Conservation (phyloP, 2,113 vertebrate species). For the Varanus komodoensis region DNA sequence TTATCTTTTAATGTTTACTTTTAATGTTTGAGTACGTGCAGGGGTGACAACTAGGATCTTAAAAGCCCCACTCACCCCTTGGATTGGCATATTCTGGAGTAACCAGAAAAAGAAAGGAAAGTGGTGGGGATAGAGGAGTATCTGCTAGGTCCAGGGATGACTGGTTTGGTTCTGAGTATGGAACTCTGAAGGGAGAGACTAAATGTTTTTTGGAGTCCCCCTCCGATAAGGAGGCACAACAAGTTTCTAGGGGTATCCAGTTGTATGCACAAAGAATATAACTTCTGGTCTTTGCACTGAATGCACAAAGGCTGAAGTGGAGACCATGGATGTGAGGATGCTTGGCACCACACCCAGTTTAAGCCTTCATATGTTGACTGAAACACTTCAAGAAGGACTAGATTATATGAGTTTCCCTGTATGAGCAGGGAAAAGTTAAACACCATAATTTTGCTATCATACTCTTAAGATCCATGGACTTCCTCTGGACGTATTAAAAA, state of each 20-base stretch:
- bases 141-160: no score
- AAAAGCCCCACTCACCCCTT: no score
- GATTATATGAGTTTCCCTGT: neutral
- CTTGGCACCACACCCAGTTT: neutral
- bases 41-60: no score
- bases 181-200: neutral
- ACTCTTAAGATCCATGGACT: neutral
- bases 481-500: neutral
- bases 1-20: no score
- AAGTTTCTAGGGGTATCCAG: neutral
- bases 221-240: neutral
- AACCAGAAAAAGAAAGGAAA: no score
- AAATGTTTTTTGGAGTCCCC: neutral
- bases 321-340: neutral
- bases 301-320: neutral
- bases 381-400: neutral
- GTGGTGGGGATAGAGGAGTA: no score
- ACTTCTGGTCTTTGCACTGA: neutral
- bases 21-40: no score
- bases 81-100: no score
- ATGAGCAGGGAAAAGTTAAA: neutral
- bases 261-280: neutral
- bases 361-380: neutral
- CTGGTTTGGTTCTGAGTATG: no score
- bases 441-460: neutral